Conservation (phyloP, 2,113 vertebrate genomes). For the Polypterus bichir region DNA sequence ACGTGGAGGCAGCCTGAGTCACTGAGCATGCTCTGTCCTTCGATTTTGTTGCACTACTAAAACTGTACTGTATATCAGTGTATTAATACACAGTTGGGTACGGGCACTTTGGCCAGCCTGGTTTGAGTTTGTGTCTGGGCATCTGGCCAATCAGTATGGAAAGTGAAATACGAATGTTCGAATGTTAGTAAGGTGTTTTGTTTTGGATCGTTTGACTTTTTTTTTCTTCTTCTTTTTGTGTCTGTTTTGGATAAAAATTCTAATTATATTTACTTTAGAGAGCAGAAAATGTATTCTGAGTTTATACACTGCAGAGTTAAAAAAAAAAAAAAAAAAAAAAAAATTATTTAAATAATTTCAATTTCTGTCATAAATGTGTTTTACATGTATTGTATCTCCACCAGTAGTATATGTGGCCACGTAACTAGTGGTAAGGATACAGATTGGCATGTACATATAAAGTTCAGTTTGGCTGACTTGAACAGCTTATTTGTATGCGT, state of each 20-base stretch:
- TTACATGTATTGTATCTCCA: no score
- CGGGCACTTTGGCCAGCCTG: background rate
- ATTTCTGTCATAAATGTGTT: no score
- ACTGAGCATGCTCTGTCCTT: background rate
- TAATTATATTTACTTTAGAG: slow-evolving; percentile 8
- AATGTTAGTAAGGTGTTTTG: slow-evolving; percentile 1
- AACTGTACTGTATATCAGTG: slow-evolving; percentile 12
- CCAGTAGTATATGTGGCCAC: background rate
- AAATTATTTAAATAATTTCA: no score
- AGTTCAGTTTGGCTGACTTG: slow-evolving; percentile 4
- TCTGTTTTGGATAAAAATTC: slow-evolving; percentile 1
- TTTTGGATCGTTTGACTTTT: background rate
- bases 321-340: no score
- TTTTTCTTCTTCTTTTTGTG: slow-evolving; percentile 6
- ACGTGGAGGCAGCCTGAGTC: background rate
- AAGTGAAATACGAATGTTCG: background rate
- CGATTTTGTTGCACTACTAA: slow-evolving; percentile 12
- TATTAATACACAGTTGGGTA: slow-evolving; percentile 6
- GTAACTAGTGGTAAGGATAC: background rate
- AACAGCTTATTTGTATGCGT: slow-evolving; percentile 1
- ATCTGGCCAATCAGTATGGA: slow-evolving; percentile 4
- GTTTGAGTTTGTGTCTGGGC: background rate
- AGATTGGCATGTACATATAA: slow-evolving; percentile 12
- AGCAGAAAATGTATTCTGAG: slow-evolving; percentile 7
- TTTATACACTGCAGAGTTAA: slow-evolving; percentile 8